These are phyloP conservation scores for Drosophila tripunctata DNA, from an alignment of 2,888 invertebrate species.

Conservation along the genomic window DNA sequence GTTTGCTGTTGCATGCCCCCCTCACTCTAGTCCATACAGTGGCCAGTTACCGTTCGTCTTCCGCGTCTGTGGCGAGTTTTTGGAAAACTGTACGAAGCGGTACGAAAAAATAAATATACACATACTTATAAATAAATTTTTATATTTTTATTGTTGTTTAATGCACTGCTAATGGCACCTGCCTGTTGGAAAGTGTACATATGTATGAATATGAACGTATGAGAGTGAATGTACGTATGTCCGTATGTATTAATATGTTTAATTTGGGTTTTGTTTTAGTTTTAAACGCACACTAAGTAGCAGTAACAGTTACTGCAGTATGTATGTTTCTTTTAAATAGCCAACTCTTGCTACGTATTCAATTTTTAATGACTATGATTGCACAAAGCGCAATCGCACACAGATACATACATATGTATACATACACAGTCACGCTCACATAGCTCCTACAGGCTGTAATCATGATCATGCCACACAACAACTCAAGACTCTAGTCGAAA, in stretches of 20 bases:
- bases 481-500: conserved; percentile 15
- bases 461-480: conserved; percentile 55
- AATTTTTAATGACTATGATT: conserved; percentile 74
- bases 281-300: conserved; percentile 82
- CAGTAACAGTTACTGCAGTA: conserved; percentile 52
- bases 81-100: conserved; percentile 38
- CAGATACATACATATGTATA: conserved; percentile 2
- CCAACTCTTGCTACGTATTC: conserved; percentile 48
- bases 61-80: conserved; percentile 63
- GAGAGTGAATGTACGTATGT: conserved; percentile 21
- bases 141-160: conserved; percentile 49
- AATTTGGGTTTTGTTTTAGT: conserved; percentile 79
- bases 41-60: conserved; percentile 41
- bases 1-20: conserved; percentile 10
- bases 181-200: conserved; percentile 24
- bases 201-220: conserved; percentile 23
- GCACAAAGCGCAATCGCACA: conserved; percentile 59
- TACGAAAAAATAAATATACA: conserved; percentile 16
- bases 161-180: conserved; percentile 49
- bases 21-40: neutral
- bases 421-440: conserved; percentile 50
- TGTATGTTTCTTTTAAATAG: conserved; percentile 51
- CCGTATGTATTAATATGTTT: conserved; percentile 22
- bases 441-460: conserved; percentile 54
- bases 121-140: conserved; percentile 13